phyloP scores from a whole-genome alignment of 2,888 invertebrate genomes.

The Hecatera dysodea region DNA sequence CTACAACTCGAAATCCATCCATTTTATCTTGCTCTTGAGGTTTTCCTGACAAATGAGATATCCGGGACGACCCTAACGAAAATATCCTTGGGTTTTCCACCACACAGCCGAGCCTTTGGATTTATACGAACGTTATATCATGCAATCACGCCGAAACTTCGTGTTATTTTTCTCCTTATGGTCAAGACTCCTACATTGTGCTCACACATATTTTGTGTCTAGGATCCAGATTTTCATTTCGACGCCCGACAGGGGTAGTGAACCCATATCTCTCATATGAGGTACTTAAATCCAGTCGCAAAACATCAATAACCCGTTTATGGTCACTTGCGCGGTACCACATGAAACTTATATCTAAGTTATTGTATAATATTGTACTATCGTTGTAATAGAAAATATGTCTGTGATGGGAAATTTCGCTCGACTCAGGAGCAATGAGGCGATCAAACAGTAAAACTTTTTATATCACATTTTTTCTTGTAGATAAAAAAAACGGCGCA shows the following conservation, averaged over 20 bases:
- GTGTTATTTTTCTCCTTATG: conserved; percentile 25
- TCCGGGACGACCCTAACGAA: conserved; percentile 69
- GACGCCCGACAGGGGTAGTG: conserved; percentile 15
- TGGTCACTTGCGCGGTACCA: conserved; percentile 30
- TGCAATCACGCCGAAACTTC: conserved; percentile 28
- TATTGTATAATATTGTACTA: conserved; percentile 48
- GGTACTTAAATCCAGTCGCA: conserved; percentile 52
- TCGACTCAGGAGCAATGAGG: conserved; percentile 17
- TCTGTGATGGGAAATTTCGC: not conserved
- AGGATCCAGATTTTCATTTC: conserved; percentile 40
- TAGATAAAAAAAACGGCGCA: conserved; percentile 10
- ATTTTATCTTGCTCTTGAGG: conserved; percentile 80
- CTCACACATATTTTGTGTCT: conserved; percentile 30
- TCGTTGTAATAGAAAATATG: conserved; percentile 25
- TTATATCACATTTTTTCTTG: conserved; percentile 19
- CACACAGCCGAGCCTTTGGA: conserved; percentile 67
- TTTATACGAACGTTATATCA: conserved; percentile 57
- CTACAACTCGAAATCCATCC: conserved; percentile 71
- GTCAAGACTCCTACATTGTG: conserved; percentile 36
- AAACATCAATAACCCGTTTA: conserved; percentile 58
- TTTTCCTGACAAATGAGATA: conserved; percentile 77
- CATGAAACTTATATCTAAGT: conserved; percentile 49
- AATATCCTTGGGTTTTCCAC: conserved; percentile 70
- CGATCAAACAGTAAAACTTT: conserved; percentile 18
- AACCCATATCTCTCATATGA: conserved; percentile 51